A percentile compares a stretch with the other conserved stretches of the same genome.
Evolutionary conservation across 2,797 vertebrate species (phyloP).

Genomic region (Sebastes trivittatus): DNA sequence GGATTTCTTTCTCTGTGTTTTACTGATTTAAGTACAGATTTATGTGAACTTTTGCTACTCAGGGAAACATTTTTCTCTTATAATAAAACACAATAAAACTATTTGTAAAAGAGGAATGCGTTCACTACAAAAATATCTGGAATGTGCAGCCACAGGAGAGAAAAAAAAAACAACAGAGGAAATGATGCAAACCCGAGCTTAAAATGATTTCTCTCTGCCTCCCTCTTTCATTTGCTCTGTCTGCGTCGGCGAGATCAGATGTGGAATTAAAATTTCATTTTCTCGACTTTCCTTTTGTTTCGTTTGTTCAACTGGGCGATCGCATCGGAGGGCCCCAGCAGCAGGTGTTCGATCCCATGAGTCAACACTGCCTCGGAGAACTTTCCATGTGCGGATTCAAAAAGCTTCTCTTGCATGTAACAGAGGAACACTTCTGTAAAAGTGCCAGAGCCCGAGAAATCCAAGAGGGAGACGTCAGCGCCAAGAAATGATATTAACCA

Average conservation of each 20-base stretch:
- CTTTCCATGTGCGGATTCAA: constrained; percentile 62
- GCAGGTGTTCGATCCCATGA: constrained; percentile 72
- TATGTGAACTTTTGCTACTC: constrained; percentile 35
- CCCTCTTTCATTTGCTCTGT: constrained; percentile 49
- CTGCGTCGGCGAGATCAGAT: constrained; percentile 61
- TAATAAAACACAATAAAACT: constrained; percentile 49
- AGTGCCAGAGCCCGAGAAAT: constrained; percentile 58
- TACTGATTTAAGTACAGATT: constrained; percentile 42
- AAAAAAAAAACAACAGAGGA: constrained; percentile 57
- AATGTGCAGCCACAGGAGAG: constrained; percentile 50
- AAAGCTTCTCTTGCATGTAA: constrained; percentile 62
- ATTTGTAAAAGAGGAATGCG: constrained; percentile 56
- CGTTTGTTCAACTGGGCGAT: constrained; percentile 39
- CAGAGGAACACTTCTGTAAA: constrained; percentile 65
- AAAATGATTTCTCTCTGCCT: constrained; percentile 39
- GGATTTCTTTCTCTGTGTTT: constrained; percentile 29
- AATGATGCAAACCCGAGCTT: constrained; percentile 74
- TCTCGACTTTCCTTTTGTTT: constrained; percentile 46
- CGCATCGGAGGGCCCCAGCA: constrained; percentile 46
- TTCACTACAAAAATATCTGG: constrained; percentile 74
- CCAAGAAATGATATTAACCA: constrained; percentile 69
- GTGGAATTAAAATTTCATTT: constrained; percentile 64
- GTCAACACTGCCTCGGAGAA: constrained; percentile 60
- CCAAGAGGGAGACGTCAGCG: constrained; percentile 48
- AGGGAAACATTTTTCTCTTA: constrained; percentile 40